These are phyloP conservation scores for Planococcus citri DNA, from an alignment of 1,140 invertebrate species.

Conservation along the genomic window DNA sequence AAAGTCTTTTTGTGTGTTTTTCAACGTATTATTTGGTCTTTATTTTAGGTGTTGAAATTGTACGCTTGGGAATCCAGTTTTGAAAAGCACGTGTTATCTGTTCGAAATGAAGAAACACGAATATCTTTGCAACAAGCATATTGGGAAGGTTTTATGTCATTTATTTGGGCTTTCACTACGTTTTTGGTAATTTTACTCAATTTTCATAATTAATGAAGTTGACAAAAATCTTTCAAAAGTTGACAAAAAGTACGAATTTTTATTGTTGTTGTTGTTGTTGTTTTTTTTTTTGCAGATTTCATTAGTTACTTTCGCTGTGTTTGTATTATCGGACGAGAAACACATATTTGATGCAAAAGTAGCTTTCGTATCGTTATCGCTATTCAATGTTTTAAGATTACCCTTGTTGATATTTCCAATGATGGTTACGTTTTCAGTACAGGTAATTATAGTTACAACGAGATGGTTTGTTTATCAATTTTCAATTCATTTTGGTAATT, in stretches of 20 bases:
- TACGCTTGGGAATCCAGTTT: slow-evolving; percentile 88
- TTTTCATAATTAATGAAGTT: background rate
- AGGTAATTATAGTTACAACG: slow-evolving; percentile 46
- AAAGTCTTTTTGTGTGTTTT: slow-evolving; percentile 14
- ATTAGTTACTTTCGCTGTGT: slow-evolving; percentile 84
- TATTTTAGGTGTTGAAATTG: slow-evolving; percentile 54
- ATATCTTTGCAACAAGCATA: slow-evolving; percentile 73
- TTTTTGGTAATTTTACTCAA: slow-evolving; percentile 76
- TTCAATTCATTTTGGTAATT: background rate
- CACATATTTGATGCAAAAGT: slow-evolving; percentile 72
- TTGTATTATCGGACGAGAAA: slow-evolving; percentile 69
- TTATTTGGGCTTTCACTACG: slow-evolving; percentile 90
- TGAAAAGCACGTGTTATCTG: slow-evolving; percentile 68
- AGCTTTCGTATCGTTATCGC: slow-evolving; percentile 91
- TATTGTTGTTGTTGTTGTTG: too few relatives aligned
- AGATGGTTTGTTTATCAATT: background rate
- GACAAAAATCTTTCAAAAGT: background rate
- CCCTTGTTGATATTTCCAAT: slow-evolving; percentile 47
- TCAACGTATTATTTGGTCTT: background rate
- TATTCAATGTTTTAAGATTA: slow-evolving; percentile 96
- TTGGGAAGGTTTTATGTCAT: slow-evolving; percentile 76
- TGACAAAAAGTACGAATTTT: too few relatives aligned
- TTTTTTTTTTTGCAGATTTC: slow-evolving; percentile 55
- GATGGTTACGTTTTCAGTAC: slow-evolving; percentile 52
- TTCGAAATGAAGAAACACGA: slow-evolving; percentile 70